Base-by-base conservation (phyloP, 2,797 vertebrate species). In the Heliangelus exortis region DNA sequence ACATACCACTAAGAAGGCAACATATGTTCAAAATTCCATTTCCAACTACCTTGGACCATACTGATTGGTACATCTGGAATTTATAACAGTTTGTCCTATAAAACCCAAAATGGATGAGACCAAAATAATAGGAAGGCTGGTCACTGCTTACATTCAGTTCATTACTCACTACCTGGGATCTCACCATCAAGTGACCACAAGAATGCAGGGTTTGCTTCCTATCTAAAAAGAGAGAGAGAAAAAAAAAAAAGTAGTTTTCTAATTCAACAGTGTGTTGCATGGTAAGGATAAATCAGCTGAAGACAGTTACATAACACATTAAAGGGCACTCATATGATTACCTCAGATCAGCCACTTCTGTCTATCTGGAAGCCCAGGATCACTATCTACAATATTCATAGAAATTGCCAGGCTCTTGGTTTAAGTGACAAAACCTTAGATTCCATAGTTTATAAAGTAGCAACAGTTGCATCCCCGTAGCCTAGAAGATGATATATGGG, bases 171-270 rank as follows among this genome's bases (percentile, higher is more conserved):
- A n/a, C 41, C 62, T 71, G 68, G 81, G 87, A 87, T 74, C 75
- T 87, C 43, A 62, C 33, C 48, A 69, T 73, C 55, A 86, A 93
- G 18, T 55, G 82, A 90, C 83, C 91, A 84, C 89, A 93, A 81
- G 73, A 96, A 86, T 10, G 16, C 62, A 88, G 77, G 31, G 53
- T 75, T 91, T 94, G 58, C 54, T 86, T 92, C 62, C 36, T 91
- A 43, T 89, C 62, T 59, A 53, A 69, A 92, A 94, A 89, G 58
- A n/a, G n/a, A n/a, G n/a, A 86, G 55, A 88, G 41, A 74, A 89
- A 95, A 89, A 5, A 41, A 41, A 41, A 10, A 9, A 10, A 66
- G 26, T 14, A 48, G 31, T 34, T 90, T 86, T 81, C 62, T 90
- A 57, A 58, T 62, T 81, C 83, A 86, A 20, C 58, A 54, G 73